Conservation (phyloP, 2,797 vertebrate genomes). For the Anableps anableps region DNA sequence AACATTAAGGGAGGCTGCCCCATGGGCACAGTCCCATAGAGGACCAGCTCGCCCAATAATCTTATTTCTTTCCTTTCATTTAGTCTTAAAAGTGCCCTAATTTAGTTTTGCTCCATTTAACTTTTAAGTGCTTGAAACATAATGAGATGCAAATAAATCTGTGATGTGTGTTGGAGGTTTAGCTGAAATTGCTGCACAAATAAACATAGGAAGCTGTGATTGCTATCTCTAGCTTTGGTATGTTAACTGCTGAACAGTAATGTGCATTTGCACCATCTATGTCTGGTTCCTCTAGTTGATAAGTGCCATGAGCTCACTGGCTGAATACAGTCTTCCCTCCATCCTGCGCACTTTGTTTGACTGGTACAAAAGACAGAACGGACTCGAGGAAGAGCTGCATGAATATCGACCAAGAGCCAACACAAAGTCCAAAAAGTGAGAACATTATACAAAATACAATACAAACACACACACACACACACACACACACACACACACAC, state of each 20-base stretch:
- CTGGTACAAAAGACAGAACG: conserved; percentile 98
- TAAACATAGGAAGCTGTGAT: conserved; percentile 68
- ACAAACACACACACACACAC: no score
- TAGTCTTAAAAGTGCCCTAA: conserved; percentile 13
- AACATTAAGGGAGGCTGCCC: conserved; percentile 46
- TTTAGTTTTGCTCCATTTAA: neutral
- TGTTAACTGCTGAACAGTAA: conserved; percentile 53
- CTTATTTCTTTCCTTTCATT: conserved; percentile 10
- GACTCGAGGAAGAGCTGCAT: conserved; percentile 94
- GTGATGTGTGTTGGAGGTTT: neutral
- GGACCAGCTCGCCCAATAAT: conserved; percentile 21
- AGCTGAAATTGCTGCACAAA: conserved; percentile 39
- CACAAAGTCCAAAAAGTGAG: conserved; percentile 96
- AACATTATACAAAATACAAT: no score
- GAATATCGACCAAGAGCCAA: conserved; percentile 95
- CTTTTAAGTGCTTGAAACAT: conserved; percentile 13
- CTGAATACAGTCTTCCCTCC: conserved; percentile 96
- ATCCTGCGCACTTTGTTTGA: conserved; percentile 97
- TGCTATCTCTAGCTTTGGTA: conserved; percentile 49
- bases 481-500: no score
- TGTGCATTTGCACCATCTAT: conserved; percentile 43
- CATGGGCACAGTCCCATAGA: conserved; percentile 45
- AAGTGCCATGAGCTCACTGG: conserved; percentile 96
- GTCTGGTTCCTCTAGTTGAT: conserved; percentile 84
- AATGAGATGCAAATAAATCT: conserved; percentile 10